A percentile compares a stretch with the other conserved stretches of the same genome.
Evolutionary conservation across 2,888 invertebrate species (phyloP).

Genomic region (Eupithecia pulchellata): DNA sequence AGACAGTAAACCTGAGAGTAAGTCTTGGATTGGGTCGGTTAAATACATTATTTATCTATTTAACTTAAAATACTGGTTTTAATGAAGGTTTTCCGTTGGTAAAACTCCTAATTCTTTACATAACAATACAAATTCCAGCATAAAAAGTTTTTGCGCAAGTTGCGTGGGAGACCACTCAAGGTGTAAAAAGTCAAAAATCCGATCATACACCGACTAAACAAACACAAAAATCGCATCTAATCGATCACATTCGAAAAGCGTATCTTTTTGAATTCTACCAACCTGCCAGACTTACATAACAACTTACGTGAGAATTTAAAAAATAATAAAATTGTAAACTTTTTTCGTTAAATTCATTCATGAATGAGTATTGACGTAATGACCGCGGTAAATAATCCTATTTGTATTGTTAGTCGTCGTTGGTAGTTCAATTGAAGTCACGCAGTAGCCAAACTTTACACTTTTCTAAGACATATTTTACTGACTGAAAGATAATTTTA

Average conservation of each 20-base stretch:
- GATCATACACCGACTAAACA: constrained; percentile 64
- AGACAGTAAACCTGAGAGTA: no score
- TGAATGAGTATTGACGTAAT: constrained; percentile 79
- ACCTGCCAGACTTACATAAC: constrained; percentile 72
- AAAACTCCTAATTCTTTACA: background rate
- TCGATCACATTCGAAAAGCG: constrained; percentile 72
- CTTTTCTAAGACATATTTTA: background rate
- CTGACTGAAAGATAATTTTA: background rate
- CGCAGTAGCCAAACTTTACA: constrained; percentile 50
- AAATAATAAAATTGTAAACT: constrained; percentile 53
- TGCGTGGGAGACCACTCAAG: constrained; percentile 71
- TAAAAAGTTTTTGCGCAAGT: constrained; percentile 25
- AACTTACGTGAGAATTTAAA: constrained; percentile 66
- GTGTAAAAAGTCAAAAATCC: constrained; percentile 54
- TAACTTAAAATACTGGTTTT: background rate
- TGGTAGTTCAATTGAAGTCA: constrained; percentile 53
- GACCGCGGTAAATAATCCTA: constrained; percentile 76
- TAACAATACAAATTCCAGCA: background rate
- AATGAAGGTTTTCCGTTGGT: background rate
- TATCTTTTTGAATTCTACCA: constrained; percentile 52
- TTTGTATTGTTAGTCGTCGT: constrained; percentile 71
- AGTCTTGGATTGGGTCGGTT: no score
- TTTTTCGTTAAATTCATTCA: constrained; percentile 51
- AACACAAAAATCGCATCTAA: constrained; percentile 76
- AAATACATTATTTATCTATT: no score